Base-by-base conservation (phyloP, 2,888 invertebrate species). In the Eupsilia transversa region DNA sequence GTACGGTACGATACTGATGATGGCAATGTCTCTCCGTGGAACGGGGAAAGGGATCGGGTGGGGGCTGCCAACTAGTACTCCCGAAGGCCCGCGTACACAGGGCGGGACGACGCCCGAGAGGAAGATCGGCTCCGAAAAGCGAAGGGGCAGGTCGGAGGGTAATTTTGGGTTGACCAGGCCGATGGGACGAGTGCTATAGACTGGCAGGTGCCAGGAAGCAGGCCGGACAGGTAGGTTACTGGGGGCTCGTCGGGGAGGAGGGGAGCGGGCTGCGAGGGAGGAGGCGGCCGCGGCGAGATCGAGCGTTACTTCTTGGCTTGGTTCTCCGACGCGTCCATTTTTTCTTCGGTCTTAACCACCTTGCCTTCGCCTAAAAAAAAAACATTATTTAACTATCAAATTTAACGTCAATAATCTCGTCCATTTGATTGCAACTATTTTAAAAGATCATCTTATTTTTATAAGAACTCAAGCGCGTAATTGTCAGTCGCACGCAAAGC, bases 331-430 rank as follows among this genome's bases (percentile, higher is more conserved):
- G 94, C 94, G 89, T 96, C 96, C 87, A 89, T 90, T 83, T 96
- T 96, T 84, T 96, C 96, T 77, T 96, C 96, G 23, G 95, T 96
- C 89, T 96, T 96, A 61, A 96, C 94, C 78, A 96, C 94, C 80
- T 96, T 96, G 60, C 96, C 96, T 64, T 96, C 96, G 67, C 96
- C 96, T 96, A 92, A 43, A 73, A 74, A 30, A 35, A 27, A 7
- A 46, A 49, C 14, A 27, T 74, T n/a, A 30, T 9, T n/a, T 23
- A 27, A 60, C 20, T n/a, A n/a, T n/a, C n/a, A n/a, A n/a, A n/a
- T n/a, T n/a, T n/a, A 56, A 0, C 5, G 4, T 23, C 7, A 30
- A 63, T 63, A 43, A 68, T 33, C 7, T 33, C 27, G n/a, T 17
- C 2, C 1, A 70, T 71, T 52, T 33, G n/a, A 43, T 35, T 35